Evolutionary conservation across 1,140 invertebrate species (phyloP), one percentile per base, ranked within the genome.

Genomic region (Pantala flavescens): DNA sequence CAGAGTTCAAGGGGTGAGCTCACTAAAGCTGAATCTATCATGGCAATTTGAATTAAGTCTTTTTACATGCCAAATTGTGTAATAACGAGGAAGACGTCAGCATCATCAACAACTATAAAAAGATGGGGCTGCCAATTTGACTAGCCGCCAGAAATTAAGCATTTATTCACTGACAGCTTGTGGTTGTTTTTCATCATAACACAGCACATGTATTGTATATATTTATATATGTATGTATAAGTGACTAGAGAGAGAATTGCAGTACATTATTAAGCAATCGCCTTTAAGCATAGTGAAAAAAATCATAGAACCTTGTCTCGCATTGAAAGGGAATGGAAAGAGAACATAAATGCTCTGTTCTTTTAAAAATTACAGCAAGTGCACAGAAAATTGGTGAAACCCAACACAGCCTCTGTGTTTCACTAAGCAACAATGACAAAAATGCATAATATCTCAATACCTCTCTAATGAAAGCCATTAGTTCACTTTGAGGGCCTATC

Each of bases 401-500:
- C 49, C 49, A 63, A 63, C 49, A 63, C 49, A 63, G 16, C 49
- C 49, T 36, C 28, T 7, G 49, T 63, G 49, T 63, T 63, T 63
- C 49, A 63, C 49, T 63, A 63, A 63, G 49, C 49, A 63, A 63
- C 49, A 63, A 63, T 21, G n/a, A 19, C n/a, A 63, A 63, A 63
- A 63, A 19, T 16, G 16, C 14, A 63, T 63, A 19, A 63, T 63
- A 63, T 63, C 49, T 63, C 49, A 63, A 19, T 63, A 21, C 49
- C 49, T 63, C 49, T 19, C 49, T 63, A 63, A 63, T 63, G 28
- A 5, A 63, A 63, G 49, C 49, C 49, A 19, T 63, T 19, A 63
- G 49, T 63, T 63, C 49, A 63, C n/a, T 63, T 63, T 63, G 49
- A 63, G 49, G 49, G 49, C 49, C 49, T 63, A 19, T 63, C 49